Evolutionary conservation across 2,888 invertebrate genomes (phyloP).

Genomic region (Rhabditoides inermis): DNA sequence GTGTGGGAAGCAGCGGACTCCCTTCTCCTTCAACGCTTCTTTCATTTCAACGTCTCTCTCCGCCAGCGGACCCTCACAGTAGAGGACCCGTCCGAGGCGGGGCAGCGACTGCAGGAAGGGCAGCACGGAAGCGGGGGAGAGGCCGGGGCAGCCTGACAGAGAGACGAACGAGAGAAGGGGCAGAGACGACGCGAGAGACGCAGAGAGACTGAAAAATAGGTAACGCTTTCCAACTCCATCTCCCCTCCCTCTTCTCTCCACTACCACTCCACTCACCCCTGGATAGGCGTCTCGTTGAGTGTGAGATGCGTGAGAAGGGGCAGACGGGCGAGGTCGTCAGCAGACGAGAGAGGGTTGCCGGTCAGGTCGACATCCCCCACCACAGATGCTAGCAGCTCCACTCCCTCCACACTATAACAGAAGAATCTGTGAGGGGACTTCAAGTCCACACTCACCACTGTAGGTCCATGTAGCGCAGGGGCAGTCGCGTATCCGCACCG

Average conservation of each 20-base stretch:
- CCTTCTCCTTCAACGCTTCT: slow-evolving; percentile 4
- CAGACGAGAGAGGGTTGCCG: slow-evolving; percentile 18
- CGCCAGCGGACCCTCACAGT: slow-evolving; percentile 20
- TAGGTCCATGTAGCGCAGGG: slow-evolving; percentile 8
- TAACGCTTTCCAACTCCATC: too few relatives aligned
- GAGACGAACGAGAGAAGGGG: slow-evolving; percentile 20
- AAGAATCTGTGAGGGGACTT: background rate
- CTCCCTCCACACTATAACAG: slow-evolving; percentile 17
- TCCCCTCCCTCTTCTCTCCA: too few relatives aligned
- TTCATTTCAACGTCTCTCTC: slow-evolving; percentile 14
- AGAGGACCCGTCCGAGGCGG: slow-evolving; percentile 15
- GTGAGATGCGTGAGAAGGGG: slow-evolving; percentile 22
- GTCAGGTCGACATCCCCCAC: slow-evolving; percentile 15
- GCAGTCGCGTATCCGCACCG: slow-evolving; percentile 2
- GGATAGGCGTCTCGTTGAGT: slow-evolving; percentile 28
- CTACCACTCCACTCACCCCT: background rate
- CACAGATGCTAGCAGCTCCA: slow-evolving; percentile 23
- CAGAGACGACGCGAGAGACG: slow-evolving; percentile 8
- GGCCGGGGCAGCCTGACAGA: slow-evolving; percentile 16
- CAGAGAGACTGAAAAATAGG: slow-evolving; percentile 13
- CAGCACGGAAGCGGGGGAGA: slow-evolving; percentile 5
- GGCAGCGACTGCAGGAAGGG: slow-evolving; percentile 12
- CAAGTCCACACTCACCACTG: too few relatives aligned
- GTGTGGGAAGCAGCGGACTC: too few relatives aligned
- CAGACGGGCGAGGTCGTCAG: slow-evolving; percentile 19